These are phyloP conservation scores for Odocoileus virginianus DNA, from an alignment of 2,113 vertebrate genomes.

Conservation along the genomic window DNA sequence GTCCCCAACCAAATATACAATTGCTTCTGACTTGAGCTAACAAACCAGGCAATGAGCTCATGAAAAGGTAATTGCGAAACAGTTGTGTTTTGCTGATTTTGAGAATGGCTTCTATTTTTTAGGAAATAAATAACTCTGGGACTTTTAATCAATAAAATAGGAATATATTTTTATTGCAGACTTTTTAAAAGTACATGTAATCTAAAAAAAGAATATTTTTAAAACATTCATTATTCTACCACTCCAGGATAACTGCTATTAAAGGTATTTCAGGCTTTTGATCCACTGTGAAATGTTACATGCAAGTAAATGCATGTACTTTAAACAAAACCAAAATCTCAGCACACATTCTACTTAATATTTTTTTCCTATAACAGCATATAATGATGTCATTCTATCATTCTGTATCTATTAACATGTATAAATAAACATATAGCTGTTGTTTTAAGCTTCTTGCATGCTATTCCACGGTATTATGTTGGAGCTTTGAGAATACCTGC, in stretches of 20 bases:
- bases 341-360: background rate
- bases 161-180: background rate
- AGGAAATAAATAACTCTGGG: background rate
- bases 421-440: background rate
- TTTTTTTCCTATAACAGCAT: background rate
- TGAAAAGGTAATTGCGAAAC: background rate
- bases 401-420: background rate
- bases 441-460: background rate
- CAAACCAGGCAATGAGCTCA: background rate
- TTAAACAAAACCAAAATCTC: background rate
- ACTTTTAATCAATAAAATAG: slow-evolving; percentile 29
- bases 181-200: background rate
- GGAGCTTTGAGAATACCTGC: background rate
- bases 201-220: background rate
- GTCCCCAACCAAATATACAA: slow-evolving; percentile 24
- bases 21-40: slow-evolving; percentile 46
- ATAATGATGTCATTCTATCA: background rate
- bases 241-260: background rate
- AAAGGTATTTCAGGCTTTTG: background rate
- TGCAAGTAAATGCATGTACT: background rate
- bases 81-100: slow-evolving; percentile 18
- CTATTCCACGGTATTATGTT: background rate
- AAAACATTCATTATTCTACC: background rate
- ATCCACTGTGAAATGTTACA: background rate
- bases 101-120: slow-evolving; percentile 26